These are phyloP conservation scores for Coleophora deauratella DNA, from an alignment of 2,888 invertebrate genomes.

Conservation along the genomic window DNA sequence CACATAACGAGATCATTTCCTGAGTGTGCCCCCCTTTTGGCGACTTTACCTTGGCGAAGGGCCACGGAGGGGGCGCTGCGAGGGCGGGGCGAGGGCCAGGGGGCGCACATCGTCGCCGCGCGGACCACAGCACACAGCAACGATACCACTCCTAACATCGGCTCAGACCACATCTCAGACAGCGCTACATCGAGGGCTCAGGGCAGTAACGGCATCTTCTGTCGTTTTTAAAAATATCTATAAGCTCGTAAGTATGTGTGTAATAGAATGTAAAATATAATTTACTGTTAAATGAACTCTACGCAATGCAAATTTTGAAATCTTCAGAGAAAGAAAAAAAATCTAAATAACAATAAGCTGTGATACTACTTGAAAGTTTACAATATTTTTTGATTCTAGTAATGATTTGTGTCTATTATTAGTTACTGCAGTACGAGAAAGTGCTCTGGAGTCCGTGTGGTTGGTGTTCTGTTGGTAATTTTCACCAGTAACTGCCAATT, in stretches of 20 bases:
- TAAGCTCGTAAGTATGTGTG: slow-evolving; percentile 50
- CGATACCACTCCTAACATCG: slow-evolving; percentile 56
- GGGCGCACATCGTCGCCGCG: slow-evolving; percentile 23
- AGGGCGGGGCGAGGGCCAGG: slow-evolving; percentile 18
- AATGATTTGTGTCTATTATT: slow-evolving; percentile 8
- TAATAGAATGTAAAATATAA: slow-evolving; percentile 16
- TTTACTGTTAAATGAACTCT: slow-evolving; percentile 18
- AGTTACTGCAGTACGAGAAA: slow-evolving; percentile 4
- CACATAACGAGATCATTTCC: slow-evolving; percentile 59
- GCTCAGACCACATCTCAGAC: slow-evolving; percentile 68
- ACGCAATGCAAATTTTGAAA: slow-evolving; percentile 15
- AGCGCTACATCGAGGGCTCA: slow-evolving; percentile 66
- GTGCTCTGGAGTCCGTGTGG: slow-evolving; percentile 20
- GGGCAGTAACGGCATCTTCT: slow-evolving; percentile 69
- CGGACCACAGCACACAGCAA: slow-evolving; percentile 30
- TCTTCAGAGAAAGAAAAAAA: slow-evolving; percentile 8
- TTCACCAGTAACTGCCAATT: not conserved
- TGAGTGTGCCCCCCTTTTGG: slow-evolving; percentile 51
- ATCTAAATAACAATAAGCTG: slow-evolving; percentile 24
- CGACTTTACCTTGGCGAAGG: slow-evolving; percentile 57
- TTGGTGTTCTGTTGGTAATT: not conserved
- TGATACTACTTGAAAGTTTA: slow-evolving; percentile 4
- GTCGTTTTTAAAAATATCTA: slow-evolving; percentile 71
- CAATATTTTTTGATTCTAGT: not conserved
- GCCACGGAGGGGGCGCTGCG: slow-evolving; percentile 26